phyloP scores from a whole-genome alignment of 2,888 invertebrate genomes.

The Lepidochrysops patricia region DNA sequence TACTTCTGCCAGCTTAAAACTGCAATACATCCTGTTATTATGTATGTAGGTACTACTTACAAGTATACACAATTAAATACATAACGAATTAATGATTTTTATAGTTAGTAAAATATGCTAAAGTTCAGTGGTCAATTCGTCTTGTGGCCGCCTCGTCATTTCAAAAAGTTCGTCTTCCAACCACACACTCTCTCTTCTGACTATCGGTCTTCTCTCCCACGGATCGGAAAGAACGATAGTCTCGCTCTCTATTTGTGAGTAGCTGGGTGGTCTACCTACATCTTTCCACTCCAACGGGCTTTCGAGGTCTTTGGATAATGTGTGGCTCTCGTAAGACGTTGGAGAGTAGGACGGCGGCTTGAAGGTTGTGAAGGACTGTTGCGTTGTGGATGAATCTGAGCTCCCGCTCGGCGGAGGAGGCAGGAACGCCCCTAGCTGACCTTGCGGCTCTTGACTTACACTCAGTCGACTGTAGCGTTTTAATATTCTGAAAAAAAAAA shows the following conservation, averaged over 20 bases:
- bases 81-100: too few relatives aligned
- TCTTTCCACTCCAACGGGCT: constrained; percentile 72
- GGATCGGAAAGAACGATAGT: constrained; percentile 61
- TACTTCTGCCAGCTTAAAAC: too few relatives aligned
- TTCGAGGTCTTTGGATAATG: constrained; percentile 56
- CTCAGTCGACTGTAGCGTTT: constrained; percentile 78
- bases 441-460: constrained; percentile 76
- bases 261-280: constrained; percentile 67
- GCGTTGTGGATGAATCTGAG: constrained; percentile 55
- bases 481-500: constrained; percentile 59
- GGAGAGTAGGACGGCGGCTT: constrained; percentile 70
- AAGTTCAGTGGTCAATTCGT: constrained; percentile 90
- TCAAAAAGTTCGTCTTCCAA: constrained; percentile 88
- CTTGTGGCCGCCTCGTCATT: constrained; percentile 89
- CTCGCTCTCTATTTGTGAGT: constrained; percentile 61
- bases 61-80: too few relatives aligned
- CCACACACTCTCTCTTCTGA: constrained; percentile 76
- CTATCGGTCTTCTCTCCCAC: constrained; percentile 67
- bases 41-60: too few relatives aligned
- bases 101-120: too few relatives aligned
- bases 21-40: too few relatives aligned
- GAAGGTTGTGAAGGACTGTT: constrained; percentile 67
- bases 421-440: constrained; percentile 84
- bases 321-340: constrained; percentile 63
- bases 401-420: constrained; percentile 74